A percentile compares a stretch with the other conserved stretches of the same genome.
These are phyloP conservation scores for Vanessa tameamea DNA, from an alignment of 1,140 invertebrate species.

Conservation along the genomic window DNA sequence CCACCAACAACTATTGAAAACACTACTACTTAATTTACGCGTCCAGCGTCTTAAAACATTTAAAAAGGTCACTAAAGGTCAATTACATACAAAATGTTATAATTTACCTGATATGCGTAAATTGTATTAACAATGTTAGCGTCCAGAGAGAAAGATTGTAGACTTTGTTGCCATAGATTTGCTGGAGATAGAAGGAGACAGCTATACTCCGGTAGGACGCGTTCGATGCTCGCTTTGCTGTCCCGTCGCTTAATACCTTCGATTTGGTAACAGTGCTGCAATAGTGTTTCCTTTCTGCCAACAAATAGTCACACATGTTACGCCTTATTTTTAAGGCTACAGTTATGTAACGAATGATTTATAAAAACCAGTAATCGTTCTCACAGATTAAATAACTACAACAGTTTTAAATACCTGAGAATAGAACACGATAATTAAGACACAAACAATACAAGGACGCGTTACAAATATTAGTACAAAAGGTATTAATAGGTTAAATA, in stretches of 20 bases:
- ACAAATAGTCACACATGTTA: slow-evolving; percentile 44
- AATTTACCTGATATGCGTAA: slow-evolving; percentile 89
- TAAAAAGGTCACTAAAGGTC: no score
- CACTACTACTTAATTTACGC: no score
- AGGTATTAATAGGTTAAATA: no score
- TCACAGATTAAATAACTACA: no score
- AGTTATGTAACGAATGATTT: no score
- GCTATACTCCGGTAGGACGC: slow-evolving; percentile 92
- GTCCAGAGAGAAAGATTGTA: slow-evolving; percentile 88
- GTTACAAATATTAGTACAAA: no score
- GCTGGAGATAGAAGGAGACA: slow-evolving; percentile 96
- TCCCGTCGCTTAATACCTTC: slow-evolving; percentile 87
- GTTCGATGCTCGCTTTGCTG: slow-evolving; percentile 78
- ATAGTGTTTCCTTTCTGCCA: slow-evolving; percentile 84
- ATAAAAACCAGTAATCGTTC: no score
- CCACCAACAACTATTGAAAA: no score
- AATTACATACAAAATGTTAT: background rate
- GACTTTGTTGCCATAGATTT: slow-evolving; percentile 94
- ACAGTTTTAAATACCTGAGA: no score
- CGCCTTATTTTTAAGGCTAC: slow-evolving; percentile 10
- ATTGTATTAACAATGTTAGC: slow-evolving; percentile 89
- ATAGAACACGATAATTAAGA: no score
- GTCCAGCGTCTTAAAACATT: no score
- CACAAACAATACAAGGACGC: no score
- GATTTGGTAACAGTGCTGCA: slow-evolving; percentile 93